Percentiles rank a stretch among this genome's conserved stretches.
Evolutionary conservation across 2,113 vertebrate species (phyloP).

Genomic region (Sterrhoptilus dennistouni): DNA sequence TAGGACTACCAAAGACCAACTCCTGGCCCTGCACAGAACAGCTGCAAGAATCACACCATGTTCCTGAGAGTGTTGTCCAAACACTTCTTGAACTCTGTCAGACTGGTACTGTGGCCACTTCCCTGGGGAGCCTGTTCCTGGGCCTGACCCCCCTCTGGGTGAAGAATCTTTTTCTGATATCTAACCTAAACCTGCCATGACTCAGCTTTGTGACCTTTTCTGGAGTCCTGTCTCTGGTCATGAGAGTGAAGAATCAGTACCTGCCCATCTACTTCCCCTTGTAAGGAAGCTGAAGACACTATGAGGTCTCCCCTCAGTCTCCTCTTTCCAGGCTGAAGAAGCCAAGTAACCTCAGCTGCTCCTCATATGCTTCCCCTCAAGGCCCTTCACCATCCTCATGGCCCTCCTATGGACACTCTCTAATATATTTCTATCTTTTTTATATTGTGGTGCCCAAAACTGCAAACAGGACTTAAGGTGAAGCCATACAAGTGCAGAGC

Average conservation of each 20-base stretch:
- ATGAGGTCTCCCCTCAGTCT: not conserved
- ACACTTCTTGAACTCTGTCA: not conserved
- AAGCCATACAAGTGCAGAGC: not conserved
- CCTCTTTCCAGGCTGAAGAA: not conserved
- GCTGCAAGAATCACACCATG: rapidly evolving
- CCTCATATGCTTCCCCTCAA: not conserved
- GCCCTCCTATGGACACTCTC: not conserved
- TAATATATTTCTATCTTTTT: not conserved
- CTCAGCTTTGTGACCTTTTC: not conserved
- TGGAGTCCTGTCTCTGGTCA: not conserved
- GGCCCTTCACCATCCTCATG: not conserved
- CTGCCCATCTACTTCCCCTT: not conserved
- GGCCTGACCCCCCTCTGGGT: not conserved
- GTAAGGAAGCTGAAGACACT: not conserved
- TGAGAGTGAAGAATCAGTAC: not conserved
- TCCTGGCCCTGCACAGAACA: not conserved
- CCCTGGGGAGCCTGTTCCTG: not conserved
- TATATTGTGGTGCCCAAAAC: not conserved
- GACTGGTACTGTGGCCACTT: not conserved
- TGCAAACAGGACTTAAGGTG: not conserved
- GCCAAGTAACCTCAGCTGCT: not conserved
- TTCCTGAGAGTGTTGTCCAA: not conserved
- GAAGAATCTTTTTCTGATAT: not conserved
- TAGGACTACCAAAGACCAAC: not conserved
- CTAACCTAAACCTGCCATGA: not conserved